These are phyloP conservation scores for Fabriciana adippe DNA, from an alignment of 2,888 invertebrate genomes.

Conservation along the genomic window DNA sequence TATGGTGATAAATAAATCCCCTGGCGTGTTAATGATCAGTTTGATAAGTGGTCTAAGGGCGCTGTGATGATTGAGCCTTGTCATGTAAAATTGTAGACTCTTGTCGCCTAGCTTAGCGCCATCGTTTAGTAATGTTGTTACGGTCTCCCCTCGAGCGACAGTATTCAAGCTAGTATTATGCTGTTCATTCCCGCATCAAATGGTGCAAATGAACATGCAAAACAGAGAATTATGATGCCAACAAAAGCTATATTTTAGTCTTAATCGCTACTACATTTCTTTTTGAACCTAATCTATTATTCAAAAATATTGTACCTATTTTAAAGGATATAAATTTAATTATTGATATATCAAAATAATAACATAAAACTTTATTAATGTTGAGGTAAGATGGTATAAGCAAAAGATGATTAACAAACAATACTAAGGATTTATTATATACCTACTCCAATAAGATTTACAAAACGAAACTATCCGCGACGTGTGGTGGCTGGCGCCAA, in stretches of 20 bases:
- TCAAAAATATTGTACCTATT: too few relatives aligned
- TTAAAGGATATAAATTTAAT: too few relatives aligned
- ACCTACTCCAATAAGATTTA: slow-evolving; percentile 66
- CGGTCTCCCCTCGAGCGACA: slow-evolving; percentile 15
- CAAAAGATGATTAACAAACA: slow-evolving; percentile 52
- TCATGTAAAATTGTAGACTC: slow-evolving; percentile 59
- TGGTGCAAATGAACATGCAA: slow-evolving; percentile 22
- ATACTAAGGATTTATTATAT: slow-evolving; percentile 56
- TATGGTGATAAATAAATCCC: slow-evolving; percentile 17
- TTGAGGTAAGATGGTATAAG: slow-evolving; percentile 41
- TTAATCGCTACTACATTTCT: background rate
- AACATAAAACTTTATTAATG: too few relatives aligned
- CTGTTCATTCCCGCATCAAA: slow-evolving; percentile 19
- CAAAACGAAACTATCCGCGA: slow-evolving; percentile 63
- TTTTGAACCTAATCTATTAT: background rate
- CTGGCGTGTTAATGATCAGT: slow-evolving; percentile 29
- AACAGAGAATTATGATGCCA: slow-evolving; percentile 7
- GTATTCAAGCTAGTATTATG: slow-evolving; percentile 6
- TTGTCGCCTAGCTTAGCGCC: slow-evolving; percentile 17
- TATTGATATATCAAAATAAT: too few relatives aligned
- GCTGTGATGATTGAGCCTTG: slow-evolving; percentile 56
- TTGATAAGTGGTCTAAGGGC: slow-evolving; percentile 40
- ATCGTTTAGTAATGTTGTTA: slow-evolving; percentile 18
- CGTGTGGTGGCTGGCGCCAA: slow-evolving; percentile 75
- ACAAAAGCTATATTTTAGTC: slow-evolving; percentile 8